Base-by-base conservation (phyloP, 2,113 vertebrate species). In the Protobothrops mucrosquamatus region DNA sequence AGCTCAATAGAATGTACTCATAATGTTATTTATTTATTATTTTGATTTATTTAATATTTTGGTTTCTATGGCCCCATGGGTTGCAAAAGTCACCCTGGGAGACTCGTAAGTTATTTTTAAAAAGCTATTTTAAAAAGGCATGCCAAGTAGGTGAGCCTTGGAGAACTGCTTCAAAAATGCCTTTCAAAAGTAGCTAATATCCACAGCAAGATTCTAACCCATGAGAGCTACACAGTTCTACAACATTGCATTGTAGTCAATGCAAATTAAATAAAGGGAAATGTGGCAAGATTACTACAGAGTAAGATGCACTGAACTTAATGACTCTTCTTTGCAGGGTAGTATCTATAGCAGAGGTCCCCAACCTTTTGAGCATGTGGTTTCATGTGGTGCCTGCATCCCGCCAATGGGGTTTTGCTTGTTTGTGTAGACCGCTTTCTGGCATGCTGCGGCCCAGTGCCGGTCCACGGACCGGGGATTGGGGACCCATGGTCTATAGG, bases 101-200 rank as follows among this genome's bases (percentile, higher is more conserved):
- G 69, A 81, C n/a, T 81, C 22, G 22, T 81, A 39, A 39, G 6
- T 39, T 81, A 81, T 39, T 86, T 86, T 86, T 26, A 5, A 93
- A 94, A 94, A 94, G 95, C 94, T 48, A 22, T 0, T 93, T 34
- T 95, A 95, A 92, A 91, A 85, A 59, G 74, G 55, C 92, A 93
- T 86, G 55, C 51, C 86, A 55, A 88, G 85, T 92, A 2, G 94
- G 92, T 94, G 46, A 87, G 24, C 91, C 7, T 1, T 89, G 0
- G 0, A 57, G 26, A 91, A 93, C 18, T 57, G 34, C n/a, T 95
- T 93, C 93, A 93, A 12, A 69, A n/a, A 89, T 92, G 85, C 85
- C 48, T 54, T 86, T 94, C 59, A 94, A 61, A 86, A 61, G 85
- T 91, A 95, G 54, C 59, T 6, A 12, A 94, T 88, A 93, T 96